These are phyloP conservation scores for Noctuana brunneofusca DNA, from an alignment of 2,888 invertebrate genomes.

Conservation along the genomic window DNA sequence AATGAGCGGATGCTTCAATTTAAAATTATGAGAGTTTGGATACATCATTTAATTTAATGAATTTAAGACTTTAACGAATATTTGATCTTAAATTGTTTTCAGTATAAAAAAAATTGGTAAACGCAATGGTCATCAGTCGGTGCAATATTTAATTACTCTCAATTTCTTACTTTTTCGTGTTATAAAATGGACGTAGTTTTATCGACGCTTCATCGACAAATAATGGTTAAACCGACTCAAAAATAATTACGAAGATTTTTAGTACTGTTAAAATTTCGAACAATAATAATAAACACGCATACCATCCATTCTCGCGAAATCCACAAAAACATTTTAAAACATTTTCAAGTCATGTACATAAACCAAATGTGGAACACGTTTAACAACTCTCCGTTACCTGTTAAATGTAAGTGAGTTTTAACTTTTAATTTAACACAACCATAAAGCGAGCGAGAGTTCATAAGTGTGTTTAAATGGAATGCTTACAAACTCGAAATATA, in stretches of 20 bases:
- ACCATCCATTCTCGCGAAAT: background rate
- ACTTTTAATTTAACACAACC: constrained; percentile 14
- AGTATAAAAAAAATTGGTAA: background rate
- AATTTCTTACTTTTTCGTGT: too few relatives aligned
- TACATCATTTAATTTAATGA: background rate
- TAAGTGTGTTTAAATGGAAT: constrained; percentile 9
- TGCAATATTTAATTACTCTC: too few relatives aligned
- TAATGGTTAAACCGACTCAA: too few relatives aligned
- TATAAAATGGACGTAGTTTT: too few relatives aligned
- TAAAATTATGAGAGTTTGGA: background rate
- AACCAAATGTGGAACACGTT: constrained; percentile 2
- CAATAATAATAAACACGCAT: too few relatives aligned
- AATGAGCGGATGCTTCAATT: too few relatives aligned
- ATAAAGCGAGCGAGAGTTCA: constrained; percentile 10
- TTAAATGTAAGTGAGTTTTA: constrained; percentile 13
- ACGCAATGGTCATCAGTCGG: background rate
- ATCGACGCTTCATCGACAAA: too few relatives aligned
- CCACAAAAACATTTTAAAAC: background rate
- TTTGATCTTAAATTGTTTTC: too few relatives aligned
- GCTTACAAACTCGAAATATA: constrained; percentile 6
- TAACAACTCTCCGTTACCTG: background rate
- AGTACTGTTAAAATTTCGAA: too few relatives aligned
- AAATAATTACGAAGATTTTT: too few relatives aligned
- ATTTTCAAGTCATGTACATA: background rate
- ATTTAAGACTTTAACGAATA: background rate